Evolutionary conservation across 2,888 invertebrate species (phyloP).

Genomic region (Imbricaverruca yamaguchii): DNA sequence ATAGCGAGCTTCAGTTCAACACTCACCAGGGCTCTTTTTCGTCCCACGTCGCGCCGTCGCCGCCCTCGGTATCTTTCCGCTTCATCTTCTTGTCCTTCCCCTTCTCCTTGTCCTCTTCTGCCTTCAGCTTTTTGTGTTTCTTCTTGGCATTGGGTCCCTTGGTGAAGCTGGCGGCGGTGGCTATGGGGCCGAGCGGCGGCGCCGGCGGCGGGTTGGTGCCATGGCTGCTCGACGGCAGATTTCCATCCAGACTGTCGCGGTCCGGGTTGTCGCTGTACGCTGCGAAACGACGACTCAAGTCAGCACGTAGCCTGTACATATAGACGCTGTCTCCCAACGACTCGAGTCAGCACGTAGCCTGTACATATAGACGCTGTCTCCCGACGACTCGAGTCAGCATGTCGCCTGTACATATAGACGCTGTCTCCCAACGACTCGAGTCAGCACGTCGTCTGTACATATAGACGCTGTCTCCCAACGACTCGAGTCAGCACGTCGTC

Average conservation of each 20-base stretch:
- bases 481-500: too few species aligned
- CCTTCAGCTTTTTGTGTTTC: slow-evolving; percentile 33
- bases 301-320: too few species aligned
- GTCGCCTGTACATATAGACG: too few species aligned
- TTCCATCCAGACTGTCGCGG: slow-evolving; percentile 46
- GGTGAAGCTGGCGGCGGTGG: slow-evolving; percentile 25
- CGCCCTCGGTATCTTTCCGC: not conserved
- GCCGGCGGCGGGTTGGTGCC: slow-evolving; percentile 39
- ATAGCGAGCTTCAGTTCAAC: not conserved
- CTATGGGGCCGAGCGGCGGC: slow-evolving; percentile 26
- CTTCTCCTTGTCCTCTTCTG: slow-evolving; percentile 25
- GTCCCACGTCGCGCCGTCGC: not conserved
- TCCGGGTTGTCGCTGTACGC: slow-evolving; percentile 46
- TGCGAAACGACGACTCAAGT: slow-evolving; percentile 35
- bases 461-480: too few species aligned
- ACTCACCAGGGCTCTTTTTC: slow-evolving; percentile 6
- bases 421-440: too few species aligned
- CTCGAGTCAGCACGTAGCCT: too few species aligned
- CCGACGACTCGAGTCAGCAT: too few species aligned
- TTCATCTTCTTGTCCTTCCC: slow-evolving; percentile 10
- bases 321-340: too few species aligned
- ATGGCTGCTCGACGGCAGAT: slow-evolving; percentile 36
- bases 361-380: too few species aligned
- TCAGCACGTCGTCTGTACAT: too few species aligned
- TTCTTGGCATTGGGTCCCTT: slow-evolving; percentile 32